Percentiles rank a stretch among this genome's conserved stretches.
phyloP scores from a whole-genome alignment of 2,113 vertebrate genomes.

The Colistium nudipinnis region DNA sequence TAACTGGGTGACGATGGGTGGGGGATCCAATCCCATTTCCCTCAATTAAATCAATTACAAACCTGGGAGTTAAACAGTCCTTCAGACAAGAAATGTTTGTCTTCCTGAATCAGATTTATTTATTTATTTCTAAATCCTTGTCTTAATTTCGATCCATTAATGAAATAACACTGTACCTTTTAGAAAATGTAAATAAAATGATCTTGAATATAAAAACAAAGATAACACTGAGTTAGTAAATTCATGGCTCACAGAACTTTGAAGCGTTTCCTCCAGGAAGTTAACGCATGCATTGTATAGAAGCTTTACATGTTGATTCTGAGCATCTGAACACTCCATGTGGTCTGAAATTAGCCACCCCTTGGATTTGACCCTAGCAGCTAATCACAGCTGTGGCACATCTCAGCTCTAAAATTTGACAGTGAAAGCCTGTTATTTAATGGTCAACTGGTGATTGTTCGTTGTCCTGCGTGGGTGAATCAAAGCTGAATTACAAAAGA shows the following conservation, averaged over 20 bases:
- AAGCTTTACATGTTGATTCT: conserved; percentile 1
- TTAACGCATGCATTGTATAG: background rate
- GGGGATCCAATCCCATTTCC: no score
- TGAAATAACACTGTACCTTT: no score
- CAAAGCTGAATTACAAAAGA: conserved; percentile 31
- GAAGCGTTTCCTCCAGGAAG: background rate
- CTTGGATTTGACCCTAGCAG: conserved; percentile 22
- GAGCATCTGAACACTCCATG: background rate
- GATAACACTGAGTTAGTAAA: background rate
- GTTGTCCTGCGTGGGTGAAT: conserved; percentile 30
- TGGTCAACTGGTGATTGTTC: conserved; percentile 32
- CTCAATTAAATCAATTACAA: no score
- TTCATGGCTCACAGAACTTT: background rate
- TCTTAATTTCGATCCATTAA: no score
- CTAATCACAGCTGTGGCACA: conserved; percentile 42
- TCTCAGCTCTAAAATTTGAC: conserved; percentile 28
- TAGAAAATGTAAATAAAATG: no score
- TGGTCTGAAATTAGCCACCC: conserved; percentile 39
- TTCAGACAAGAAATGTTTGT: no score
- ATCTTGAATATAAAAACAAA: no score
- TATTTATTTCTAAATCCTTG: no score
- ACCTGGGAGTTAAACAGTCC: no score
- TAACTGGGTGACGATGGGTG: no score
- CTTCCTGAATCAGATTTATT: no score
- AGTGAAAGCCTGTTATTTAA: conserved; percentile 51